Conservation (phyloP, 2,113 vertebrate genomes). For the Cephalopholis sonnerati region DNA sequence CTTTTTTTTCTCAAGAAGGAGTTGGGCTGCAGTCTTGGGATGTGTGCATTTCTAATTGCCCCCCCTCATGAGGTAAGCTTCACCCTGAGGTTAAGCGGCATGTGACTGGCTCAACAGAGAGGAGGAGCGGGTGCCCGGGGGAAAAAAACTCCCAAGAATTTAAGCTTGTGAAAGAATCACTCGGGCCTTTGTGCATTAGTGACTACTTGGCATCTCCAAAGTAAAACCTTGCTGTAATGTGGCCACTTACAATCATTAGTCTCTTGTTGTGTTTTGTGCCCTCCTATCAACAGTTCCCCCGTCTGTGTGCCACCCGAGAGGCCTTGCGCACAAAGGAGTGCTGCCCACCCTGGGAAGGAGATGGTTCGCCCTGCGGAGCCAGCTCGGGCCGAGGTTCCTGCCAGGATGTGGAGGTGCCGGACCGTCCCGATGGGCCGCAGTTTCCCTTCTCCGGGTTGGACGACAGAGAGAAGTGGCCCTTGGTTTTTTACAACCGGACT, state of each 20-base stretch:
- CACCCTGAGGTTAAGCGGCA: conserved; percentile 60
- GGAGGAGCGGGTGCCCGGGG: conserved; percentile 1
- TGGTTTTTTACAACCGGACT: conserved; percentile 93
- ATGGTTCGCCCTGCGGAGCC: conserved; percentile 77
- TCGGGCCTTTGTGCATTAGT: neutral
- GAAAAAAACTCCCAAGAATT: conserved; percentile 31
- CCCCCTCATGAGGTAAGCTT: conserved; percentile 37
- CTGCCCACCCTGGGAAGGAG: conserved; percentile 76
- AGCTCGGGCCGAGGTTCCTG: conserved; percentile 89
- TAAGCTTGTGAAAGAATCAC: conserved; percentile 37
- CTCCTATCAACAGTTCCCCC: conserved; percentile 73
- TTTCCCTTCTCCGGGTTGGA: conserved; percentile 93
- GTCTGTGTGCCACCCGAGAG: conserved; percentile 60
- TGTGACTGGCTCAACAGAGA: conserved; percentile 69
- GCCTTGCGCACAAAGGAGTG: conserved; percentile 72
- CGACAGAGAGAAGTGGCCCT: conserved; percentile 94
- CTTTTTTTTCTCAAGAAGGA: neutral
- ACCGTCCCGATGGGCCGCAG: conserved; percentile 86
- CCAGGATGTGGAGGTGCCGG: conserved; percentile 83
- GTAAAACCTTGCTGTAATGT: conserved; percentile 67
- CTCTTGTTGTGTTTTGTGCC: conserved; percentile 42
- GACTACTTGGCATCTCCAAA: neutral
- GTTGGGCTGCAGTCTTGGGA: neutral
- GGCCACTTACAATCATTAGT: conserved; percentile 74
- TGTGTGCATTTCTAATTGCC: conserved; percentile 1